A percentile compares a stretch with the other conserved stretches of the same genome.
Evolutionary conservation across 2,888 invertebrate species (phyloP).

Genomic region (Heliconius ismenius): DNA sequence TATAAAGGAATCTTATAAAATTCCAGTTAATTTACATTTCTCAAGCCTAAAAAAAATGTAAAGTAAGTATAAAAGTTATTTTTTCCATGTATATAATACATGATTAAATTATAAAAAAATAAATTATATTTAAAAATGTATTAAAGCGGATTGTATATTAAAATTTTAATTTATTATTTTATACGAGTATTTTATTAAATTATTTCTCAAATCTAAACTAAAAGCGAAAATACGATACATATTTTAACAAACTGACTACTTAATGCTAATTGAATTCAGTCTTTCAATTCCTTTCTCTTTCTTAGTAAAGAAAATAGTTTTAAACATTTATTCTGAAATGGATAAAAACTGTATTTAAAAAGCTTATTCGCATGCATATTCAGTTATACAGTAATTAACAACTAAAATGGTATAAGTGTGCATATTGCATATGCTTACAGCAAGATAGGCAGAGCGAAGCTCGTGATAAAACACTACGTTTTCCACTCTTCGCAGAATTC

Average conservation of each 20-base stretch:
- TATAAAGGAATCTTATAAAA: neutral
- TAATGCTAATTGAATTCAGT: too few relatives aligned
- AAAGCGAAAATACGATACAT: neutral
- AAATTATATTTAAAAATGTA: too few relatives aligned
- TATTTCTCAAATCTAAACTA: neutral
- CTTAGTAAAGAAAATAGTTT: neutral
- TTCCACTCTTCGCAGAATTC: too few relatives aligned
- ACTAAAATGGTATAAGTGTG: neutral
- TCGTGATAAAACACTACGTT: too few relatives aligned
- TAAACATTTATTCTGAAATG: too few relatives aligned
- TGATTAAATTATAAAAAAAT: too few relatives aligned
- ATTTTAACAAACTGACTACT: too few relatives aligned
- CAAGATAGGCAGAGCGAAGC: too few relatives aligned
- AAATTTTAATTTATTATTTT: neutral
- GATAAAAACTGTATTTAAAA: too few relatives aligned
- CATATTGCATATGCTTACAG: too few relatives aligned
- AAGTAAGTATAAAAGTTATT: neutral
- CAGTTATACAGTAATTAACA: neutral
- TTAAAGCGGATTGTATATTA: too few relatives aligned
- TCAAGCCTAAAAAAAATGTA: neutral
- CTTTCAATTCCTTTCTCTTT: neutral
- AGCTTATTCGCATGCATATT: neutral
- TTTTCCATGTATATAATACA: neutral
- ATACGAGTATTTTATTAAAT: neutral
- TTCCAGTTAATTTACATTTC: neutral